Evolutionary conservation across 2,113 vertebrate species (phyloP).

Genomic region (Anthoscopus minutus): DNA sequence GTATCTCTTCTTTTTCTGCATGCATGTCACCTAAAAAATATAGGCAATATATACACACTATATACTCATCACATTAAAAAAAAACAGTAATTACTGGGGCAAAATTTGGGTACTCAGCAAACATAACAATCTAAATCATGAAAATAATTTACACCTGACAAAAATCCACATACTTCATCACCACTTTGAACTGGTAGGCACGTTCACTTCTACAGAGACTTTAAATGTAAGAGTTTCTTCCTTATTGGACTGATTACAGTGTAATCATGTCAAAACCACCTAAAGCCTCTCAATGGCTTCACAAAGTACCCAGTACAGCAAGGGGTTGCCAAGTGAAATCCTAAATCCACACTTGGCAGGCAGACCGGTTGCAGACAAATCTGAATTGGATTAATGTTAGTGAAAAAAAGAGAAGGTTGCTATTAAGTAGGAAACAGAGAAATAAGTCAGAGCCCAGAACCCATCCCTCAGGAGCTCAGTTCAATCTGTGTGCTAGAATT

Average conservation of each 20-base stretch:
- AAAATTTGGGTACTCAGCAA: background rate
- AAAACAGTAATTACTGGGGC: background rate
- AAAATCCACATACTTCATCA: background rate
- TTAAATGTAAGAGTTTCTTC: background rate
- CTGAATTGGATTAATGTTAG: background rate
- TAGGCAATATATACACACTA: background rate
- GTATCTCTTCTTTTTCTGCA: background rate
- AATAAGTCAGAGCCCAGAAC: background rate
- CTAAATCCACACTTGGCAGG: background rate
- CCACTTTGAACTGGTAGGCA: background rate
- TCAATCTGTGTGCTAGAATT: background rate
- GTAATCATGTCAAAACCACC: background rate
- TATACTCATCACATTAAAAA: background rate
- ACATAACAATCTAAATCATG: background rate
- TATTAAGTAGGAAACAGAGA: background rate
- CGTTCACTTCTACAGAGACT: background rate
- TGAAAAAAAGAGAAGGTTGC: background rate
- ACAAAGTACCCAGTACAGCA: background rate
- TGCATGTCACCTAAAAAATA: background rate
- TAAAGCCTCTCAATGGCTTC: background rate
- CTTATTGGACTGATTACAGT: background rate
- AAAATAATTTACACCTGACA: background rate
- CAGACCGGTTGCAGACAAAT: background rate
- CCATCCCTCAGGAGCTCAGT: background rate
- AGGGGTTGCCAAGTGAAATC: background rate